phyloP scores from a whole-genome alignment of 2,113 vertebrate species.

The Hippocampus barbouri region DNA sequence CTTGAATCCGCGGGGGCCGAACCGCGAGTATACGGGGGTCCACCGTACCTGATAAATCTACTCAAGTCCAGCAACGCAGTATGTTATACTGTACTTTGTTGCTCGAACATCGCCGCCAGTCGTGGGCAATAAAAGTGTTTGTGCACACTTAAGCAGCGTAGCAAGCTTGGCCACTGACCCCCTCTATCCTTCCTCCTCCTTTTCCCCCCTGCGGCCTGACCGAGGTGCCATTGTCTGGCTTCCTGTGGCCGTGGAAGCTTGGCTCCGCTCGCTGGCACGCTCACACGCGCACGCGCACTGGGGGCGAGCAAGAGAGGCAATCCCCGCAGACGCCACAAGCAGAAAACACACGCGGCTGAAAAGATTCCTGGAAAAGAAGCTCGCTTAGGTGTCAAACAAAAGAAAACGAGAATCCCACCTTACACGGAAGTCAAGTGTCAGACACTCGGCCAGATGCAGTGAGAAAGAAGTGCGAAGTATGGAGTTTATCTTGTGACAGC shows the following conservation, averaged over 20 bases:
- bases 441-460: background rate
- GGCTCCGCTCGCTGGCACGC: constrained; percentile 6
- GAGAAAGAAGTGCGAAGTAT: background rate
- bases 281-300: constrained; percentile 4
- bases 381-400: background rate
- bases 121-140: constrained; percentile 10
- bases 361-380: background rate
- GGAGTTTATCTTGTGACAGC: constrained; percentile 47
- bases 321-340: background rate
- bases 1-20: too few species aligned
- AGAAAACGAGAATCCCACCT: background rate
- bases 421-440: background rate
- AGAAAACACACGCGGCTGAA: background rate
- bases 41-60: background rate
- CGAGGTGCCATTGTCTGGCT: constrained; percentile 66
- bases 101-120: background rate
- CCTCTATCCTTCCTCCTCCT: background rate
- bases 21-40: too few species aligned
- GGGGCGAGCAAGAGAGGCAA: constrained; percentile 19
- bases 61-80: background rate
- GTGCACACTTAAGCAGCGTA: background rate
- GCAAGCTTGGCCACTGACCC: background rate
- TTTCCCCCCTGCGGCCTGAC: constrained; percentile 21
- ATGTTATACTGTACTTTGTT: background rate
- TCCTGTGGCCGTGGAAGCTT: constrained; percentile 52